Conservation (phyloP, 2,888 invertebrate genomes). For the Tinea pellionella region DNA sequence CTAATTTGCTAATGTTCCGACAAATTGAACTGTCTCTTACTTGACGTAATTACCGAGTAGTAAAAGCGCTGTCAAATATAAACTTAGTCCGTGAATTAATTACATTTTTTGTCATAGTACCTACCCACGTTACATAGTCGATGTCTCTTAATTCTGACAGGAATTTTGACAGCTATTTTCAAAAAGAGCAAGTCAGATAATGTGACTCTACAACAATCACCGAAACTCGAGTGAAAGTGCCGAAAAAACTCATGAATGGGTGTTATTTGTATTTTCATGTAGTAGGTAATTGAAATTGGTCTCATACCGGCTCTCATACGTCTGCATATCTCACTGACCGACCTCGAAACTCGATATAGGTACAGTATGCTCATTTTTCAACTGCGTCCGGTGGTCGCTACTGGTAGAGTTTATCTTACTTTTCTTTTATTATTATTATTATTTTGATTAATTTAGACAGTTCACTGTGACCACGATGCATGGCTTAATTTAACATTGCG, state of each 20-base stretch:
- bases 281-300: not conserved
- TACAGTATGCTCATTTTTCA: not conserved
- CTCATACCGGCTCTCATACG: not conserved
- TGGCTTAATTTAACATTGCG: no score
- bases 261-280: not conserved
- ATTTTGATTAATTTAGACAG: no score
- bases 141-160: not conserved
- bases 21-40: conserved; percentile 5
- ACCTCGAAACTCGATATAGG: not conserved
- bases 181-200: not conserved
- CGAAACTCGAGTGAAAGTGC: not conserved
- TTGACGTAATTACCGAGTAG: conserved; percentile 12
- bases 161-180: not conserved
- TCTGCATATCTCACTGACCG: not conserved
- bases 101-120: not conserved
- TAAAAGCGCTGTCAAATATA: conserved; percentile 7
- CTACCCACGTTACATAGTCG: not conserved
- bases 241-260: not conserved
- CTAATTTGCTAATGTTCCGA: conserved; percentile 7
- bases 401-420: no score
- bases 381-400: not conserved
- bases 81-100: not conserved
- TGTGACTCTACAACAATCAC: not conserved
- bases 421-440: no score
- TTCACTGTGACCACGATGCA: no score